Conservation (phyloP, 2,113 vertebrate genomes). For the Anas platyrhynchos region DNA sequence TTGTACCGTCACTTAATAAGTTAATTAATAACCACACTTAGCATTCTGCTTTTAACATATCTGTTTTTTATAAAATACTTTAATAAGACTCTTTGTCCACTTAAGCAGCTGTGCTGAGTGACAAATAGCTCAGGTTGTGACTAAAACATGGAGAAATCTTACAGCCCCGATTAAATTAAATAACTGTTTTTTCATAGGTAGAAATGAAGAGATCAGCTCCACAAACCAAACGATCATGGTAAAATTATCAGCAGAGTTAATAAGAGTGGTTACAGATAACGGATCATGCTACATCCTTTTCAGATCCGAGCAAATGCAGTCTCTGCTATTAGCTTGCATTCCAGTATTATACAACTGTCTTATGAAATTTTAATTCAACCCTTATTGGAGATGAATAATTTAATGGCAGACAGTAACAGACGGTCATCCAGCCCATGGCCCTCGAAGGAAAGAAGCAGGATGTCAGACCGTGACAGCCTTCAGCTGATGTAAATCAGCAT, state of each 20-base stretch:
- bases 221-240: neutral
- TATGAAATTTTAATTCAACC: conserved; percentile 47
- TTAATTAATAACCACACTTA: neutral
- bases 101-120: neutral
- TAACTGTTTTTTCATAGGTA: neutral
- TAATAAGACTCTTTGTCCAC: neutral
- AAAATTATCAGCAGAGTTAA: neutral
- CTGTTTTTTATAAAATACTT: neutral
- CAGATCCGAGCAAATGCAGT: neutral
- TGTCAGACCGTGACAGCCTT: neutral
- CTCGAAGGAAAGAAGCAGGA: neutral
- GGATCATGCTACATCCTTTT: neutral
- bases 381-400: conserved; percentile 45
- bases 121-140: neutral
- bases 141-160: neutral
- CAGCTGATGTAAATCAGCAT: neutral
- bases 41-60: neutral
- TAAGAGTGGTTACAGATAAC: neutral
- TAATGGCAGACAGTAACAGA: neutral
- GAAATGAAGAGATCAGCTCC: neutral
- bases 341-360: neutral
- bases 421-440: neutral
- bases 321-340: neutral
- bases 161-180: neutral
- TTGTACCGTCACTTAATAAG: neutral